Percentiles rank a stretch among this genome's conserved stretches.
Conservation (phyloP, 2,797 vertebrate species). For the Apogon hyalosoma region DNA sequence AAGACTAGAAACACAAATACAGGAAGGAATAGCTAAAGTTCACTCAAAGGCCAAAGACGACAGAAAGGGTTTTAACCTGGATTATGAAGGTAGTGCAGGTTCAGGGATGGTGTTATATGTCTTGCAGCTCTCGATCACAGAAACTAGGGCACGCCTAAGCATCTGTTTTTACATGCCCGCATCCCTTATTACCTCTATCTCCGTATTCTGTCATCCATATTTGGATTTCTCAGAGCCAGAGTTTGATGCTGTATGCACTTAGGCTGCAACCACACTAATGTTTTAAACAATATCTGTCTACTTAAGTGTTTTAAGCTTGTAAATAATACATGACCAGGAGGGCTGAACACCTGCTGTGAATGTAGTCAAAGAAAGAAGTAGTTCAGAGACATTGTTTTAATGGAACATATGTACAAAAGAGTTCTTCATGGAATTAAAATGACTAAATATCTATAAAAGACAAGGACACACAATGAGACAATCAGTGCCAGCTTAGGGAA, state of each 20-base stretch:
- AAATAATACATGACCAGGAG: too few relatives aligned
- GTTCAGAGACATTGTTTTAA: too few relatives aligned
- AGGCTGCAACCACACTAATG: too few relatives aligned
- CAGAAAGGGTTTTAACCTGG: not conserved
- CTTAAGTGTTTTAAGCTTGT: too few relatives aligned
- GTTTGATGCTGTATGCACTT: not conserved
- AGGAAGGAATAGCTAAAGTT: slow-evolving; percentile 5
- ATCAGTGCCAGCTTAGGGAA: too few relatives aligned
- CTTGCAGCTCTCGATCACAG: not conserved
- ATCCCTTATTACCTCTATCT: slow-evolving; percentile 1
- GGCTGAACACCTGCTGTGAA: too few relatives aligned
- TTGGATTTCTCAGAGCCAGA: not conserved
- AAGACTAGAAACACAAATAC: slow-evolving; percentile 3
- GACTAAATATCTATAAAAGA: too few relatives aligned
- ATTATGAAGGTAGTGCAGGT: slow-evolving; percentile 13
- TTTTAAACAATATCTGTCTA: too few relatives aligned
- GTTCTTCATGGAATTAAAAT: too few relatives aligned
- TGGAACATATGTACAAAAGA: too few relatives aligned
- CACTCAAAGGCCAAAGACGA: slow-evolving; percentile 11
- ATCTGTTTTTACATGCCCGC: not conserved
- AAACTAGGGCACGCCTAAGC: slow-evolving; percentile 7
- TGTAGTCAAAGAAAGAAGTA: too few relatives aligned
- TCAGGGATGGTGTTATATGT: not conserved
- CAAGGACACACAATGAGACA: too few relatives aligned
- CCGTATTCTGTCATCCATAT: not conserved